Evolutionary conservation across 2,888 invertebrate species (phyloP), one percentile per base, ranked within the genome.

Genomic region (Mantis religiosa): DNA sequence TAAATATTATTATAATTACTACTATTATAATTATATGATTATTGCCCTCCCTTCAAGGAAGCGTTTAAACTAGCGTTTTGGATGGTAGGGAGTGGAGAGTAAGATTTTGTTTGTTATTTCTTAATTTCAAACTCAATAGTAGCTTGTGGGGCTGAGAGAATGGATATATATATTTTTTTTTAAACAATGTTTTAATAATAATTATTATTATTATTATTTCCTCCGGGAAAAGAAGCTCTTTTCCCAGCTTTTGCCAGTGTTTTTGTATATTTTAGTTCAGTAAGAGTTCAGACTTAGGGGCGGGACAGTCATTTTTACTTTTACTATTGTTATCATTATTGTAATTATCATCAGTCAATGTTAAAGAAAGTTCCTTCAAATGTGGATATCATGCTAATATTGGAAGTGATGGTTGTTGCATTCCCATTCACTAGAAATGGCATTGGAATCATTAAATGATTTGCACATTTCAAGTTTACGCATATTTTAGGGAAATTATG

Each of bases 251-350:
- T 85, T 82, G 85, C 85, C 85, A 88, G 71, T n/a, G n/a, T 88
- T 85, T 83, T 85, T 28, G 34, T 85, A 81, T 86, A 81, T n/a
- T 87, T n/a, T 87, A 87, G 87, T 87, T 87, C 34, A 47, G 82
- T 88, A 88, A 47, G 82, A 85, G 86, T 88, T 82, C n/a, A 88
- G 82, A 88, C 88, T 88, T 88, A 82, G 88, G 88, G 88, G 82
- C 86, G 85, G 82, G 86, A 82, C 88, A 88, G 88, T 85, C 86
- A 88, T 82, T 28, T 47, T 82, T 82, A 71, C 25, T 71, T 54
- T 54, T 71, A 71, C 41, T 85, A 30, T 88, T 88, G 28, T 88
- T 41, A 47, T 41, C 82, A 88, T 88, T 71, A 87, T 81, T 82
- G 71, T 82, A 71, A 34, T 82, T 25, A 82, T 28, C 27, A 88